phyloP scores from a whole-genome alignment of 1,140 invertebrate species.

The Drosophila elegans region DNA sequence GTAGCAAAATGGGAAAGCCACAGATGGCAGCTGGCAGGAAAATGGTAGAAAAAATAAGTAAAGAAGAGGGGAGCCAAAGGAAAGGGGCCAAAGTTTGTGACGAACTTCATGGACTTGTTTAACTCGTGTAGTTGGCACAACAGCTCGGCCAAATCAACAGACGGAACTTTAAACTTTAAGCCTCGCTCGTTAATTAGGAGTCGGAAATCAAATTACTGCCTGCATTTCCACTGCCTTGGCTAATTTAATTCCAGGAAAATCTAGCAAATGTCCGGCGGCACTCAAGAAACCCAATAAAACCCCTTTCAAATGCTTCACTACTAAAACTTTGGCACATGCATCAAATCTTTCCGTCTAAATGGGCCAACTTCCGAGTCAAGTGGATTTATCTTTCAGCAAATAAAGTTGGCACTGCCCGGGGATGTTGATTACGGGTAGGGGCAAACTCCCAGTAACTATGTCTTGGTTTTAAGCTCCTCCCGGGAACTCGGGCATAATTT shows the following conservation, averaged over 20 bases:
- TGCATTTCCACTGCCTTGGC: slow-evolving; percentile 7
- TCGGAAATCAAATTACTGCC: slow-evolving; percentile 53
- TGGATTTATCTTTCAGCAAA: slow-evolving; percentile 71
- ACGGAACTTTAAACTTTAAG: slow-evolving; percentile 47
- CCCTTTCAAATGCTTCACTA: slow-evolving; percentile 29
- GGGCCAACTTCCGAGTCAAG: slow-evolving; percentile 62
- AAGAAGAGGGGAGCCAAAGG: not conserved
- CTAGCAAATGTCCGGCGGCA: slow-evolving; percentile 35
- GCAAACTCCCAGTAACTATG: slow-evolving; percentile 31
- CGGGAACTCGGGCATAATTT: slow-evolving; percentile 63
- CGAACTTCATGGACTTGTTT: slow-evolving; percentile 72
- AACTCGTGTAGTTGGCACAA: slow-evolving; percentile 66
- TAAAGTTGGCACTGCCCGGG: slow-evolving; percentile 59
- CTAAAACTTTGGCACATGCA: slow-evolving; percentile 31
- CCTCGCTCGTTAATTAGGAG: slow-evolving; percentile 59
- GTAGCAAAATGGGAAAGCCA: slow-evolving; percentile 26
- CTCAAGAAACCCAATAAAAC: not conserved
- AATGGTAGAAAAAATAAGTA: not conserved
- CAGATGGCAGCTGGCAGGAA: slow-evolving; percentile 33
- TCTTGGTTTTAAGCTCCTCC: slow-evolving; percentile 48
- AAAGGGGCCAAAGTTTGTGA: slow-evolving; percentile 33
- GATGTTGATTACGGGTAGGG: slow-evolving; percentile 55
- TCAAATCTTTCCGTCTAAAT: slow-evolving; percentile 70
- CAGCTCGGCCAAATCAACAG: slow-evolving; percentile 7
- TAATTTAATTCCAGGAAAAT: slow-evolving; percentile 22